Evolutionary conservation across 2,797 vertebrate species (phyloP).

Genomic region (Nyctibius grandis): DNA sequence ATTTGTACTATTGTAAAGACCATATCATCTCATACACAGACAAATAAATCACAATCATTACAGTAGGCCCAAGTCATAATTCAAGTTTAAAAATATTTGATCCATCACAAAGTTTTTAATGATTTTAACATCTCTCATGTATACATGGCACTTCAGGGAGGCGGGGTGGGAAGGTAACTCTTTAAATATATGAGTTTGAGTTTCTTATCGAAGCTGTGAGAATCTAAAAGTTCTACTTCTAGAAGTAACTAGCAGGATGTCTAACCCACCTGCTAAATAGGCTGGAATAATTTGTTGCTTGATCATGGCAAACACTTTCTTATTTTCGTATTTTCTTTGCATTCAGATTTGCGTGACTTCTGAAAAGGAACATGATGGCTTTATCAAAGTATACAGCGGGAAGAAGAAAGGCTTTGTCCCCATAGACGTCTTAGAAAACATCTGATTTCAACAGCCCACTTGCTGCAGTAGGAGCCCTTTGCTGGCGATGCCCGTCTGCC

Average conservation of each 20-base stretch:
- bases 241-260: not conserved
- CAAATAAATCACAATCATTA: not conserved
- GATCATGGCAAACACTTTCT: not conserved
- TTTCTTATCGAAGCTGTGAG: not conserved
- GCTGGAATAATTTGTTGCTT: not conserved
- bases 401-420: constrained; percentile 94
- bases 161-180: not conserved
- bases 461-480: constrained; percentile 54
- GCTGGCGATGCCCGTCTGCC: constrained; percentile 47
- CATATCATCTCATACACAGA: not conserved
- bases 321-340: constrained; percentile 9
- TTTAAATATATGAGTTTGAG: not conserved
- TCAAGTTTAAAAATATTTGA: not conserved
- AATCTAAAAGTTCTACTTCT: not conserved
- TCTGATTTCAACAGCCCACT: constrained; percentile 75
- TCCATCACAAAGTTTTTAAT: not conserved
- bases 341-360: constrained; percentile 90
- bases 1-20: not conserved
- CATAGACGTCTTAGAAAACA: constrained; percentile 87
- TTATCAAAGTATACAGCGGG: constrained; percentile 89
- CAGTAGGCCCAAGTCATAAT: not conserved
- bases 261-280: not conserved
- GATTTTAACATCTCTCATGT: not conserved
- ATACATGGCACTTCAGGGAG: not conserved
- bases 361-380: constrained; percentile 86